Evolutionary conservation across 2,113 vertebrate genomes (phyloP).

Genomic region (Xerus inauris): DNA sequence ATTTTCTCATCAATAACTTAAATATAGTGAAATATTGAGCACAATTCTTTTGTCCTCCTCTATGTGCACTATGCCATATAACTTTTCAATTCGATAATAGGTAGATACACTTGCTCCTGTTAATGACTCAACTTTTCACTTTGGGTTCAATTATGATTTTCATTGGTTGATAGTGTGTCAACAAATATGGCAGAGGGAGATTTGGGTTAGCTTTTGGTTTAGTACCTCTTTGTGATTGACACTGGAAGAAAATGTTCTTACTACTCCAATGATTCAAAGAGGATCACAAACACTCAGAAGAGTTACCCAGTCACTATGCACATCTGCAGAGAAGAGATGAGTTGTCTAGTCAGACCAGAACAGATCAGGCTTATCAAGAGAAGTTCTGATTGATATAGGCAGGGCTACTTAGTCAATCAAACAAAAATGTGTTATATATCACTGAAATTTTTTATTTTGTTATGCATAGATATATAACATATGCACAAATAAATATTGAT

Average conservation of each 20-base stretch:
- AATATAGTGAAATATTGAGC: neutral
- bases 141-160: accelerated
- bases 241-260: neutral
- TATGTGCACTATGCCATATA: neutral
- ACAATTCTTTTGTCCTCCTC: neutral
- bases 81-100: neutral
- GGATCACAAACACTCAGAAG: neutral
- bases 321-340: neutral
- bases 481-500: neutral
- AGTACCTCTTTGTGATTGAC: no score
- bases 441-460: neutral
- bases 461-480: neutral
- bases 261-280: neutral
- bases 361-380: neutral
- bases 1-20: neutral
- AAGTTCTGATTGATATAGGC: neutral
- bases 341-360: no score
- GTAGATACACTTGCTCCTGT: neutral
- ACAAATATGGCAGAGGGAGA: no score
- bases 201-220: neutral
- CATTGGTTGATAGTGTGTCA: no score
- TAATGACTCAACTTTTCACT: neutral
- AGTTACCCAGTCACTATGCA: neutral
- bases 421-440: neutral
- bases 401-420: neutral